Conservation (phyloP, 1,140 invertebrate genomes). For the Nixonia krombeini region DNA sequence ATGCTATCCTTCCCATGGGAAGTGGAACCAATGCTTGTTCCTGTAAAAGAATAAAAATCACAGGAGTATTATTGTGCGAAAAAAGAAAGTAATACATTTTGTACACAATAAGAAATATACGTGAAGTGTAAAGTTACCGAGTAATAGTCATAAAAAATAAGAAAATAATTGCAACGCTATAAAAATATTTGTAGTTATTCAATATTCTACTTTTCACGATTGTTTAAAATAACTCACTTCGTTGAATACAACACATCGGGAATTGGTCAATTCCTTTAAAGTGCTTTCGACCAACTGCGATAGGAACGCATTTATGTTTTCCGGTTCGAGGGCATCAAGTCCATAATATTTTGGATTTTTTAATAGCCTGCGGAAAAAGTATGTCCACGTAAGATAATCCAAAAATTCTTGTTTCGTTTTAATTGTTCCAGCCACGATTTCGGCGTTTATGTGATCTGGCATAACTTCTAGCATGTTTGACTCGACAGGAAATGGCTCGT, state of each 20-base stretch:
- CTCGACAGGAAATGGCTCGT: constrained; percentile 99
- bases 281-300: constrained; percentile 85
- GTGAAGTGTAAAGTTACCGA: no score
- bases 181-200: constrained; percentile 8
- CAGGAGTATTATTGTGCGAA: constrained; percentile 6
- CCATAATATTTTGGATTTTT: constrained; percentile 96
- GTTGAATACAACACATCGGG: constrained; percentile 83
- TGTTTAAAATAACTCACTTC: constrained; percentile 60
- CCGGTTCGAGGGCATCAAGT: constrained; percentile 82
- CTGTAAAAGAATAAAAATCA: constrained; percentile 73
- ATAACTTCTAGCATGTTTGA: constrained; percentile 92
- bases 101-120: no score
- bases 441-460: constrained; percentile 98
- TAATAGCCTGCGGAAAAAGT: constrained; percentile 93
- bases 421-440: constrained; percentile 95
- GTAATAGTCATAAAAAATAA: no score
- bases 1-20: constrained; percentile 92
- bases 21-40: constrained; percentile 81
- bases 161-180: no score
- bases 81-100: no score
- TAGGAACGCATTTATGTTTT: constrained; percentile 82
- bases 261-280: constrained; percentile 79
- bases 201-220: no score
- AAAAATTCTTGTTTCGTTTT: constrained; percentile 93
- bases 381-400: constrained; percentile 99